phyloP scores from a whole-genome alignment of 2,113 vertebrate genomes.

The Nibea albiflora region DNA sequence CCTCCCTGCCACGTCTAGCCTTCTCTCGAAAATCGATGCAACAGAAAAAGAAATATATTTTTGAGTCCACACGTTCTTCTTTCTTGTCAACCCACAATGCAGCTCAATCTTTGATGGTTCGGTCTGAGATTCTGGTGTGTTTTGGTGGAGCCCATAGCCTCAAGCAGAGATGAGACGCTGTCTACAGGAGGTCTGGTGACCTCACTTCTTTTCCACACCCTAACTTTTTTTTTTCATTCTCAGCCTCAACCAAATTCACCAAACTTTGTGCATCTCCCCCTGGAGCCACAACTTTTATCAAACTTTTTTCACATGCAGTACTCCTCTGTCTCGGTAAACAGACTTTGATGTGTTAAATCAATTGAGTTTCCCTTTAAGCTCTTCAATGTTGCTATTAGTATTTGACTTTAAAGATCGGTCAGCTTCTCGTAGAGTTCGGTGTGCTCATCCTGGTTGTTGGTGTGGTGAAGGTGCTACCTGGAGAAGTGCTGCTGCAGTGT shows the following conservation, averaged over 20 bases:
- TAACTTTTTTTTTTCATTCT: background rate
- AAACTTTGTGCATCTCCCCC: background rate
- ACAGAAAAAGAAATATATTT: no score
- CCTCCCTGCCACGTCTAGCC: no score
- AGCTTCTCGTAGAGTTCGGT: background rate
- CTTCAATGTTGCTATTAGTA: background rate
- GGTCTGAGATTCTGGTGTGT: background rate
- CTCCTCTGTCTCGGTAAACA: background rate
- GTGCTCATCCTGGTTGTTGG: background rate
- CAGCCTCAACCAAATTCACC: background rate
- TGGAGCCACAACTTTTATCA: background rate
- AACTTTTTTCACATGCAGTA: background rate
- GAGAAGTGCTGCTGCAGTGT: constrained; percentile 82
- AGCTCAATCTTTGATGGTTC: background rate
- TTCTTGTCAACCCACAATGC: background rate
- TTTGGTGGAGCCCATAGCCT: background rate
- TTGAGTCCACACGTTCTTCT: no score
- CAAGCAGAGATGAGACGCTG: no score
- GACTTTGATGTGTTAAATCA: background rate
- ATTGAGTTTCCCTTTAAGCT: background rate
- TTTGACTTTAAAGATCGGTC: background rate
- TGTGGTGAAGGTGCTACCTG: constrained; percentile 65
- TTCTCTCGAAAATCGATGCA: no score
- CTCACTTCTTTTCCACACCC: background rate
- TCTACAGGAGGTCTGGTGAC: no score